A percentile compares a stretch with the other conserved stretches of the same genome.
These are phyloP conservation scores for Dexiosoma caninum DNA, from an alignment of 2,888 invertebrate genomes.

Conservation along the genomic window DNA sequence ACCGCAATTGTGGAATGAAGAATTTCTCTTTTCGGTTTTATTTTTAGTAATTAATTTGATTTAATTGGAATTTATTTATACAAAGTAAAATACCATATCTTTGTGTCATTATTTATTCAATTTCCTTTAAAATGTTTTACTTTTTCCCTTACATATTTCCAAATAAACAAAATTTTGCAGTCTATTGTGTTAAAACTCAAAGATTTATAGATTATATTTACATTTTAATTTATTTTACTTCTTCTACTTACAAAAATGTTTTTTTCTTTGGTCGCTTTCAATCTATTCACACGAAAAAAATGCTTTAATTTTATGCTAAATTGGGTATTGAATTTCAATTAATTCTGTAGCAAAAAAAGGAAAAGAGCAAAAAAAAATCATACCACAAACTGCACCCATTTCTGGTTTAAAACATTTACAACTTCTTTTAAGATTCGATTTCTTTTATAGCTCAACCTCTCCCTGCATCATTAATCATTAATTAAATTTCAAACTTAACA, in stretches of 20 bases:
- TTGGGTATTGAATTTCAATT: conserved; percentile 38
- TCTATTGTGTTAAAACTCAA: not conserved
- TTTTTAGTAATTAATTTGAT: too few species aligned
- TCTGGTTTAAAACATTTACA: conserved; percentile 50
- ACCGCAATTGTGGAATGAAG: too few species aligned
- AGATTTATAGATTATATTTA: conserved; percentile 18
- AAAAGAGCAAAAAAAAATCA: not conserved
- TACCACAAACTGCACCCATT: conserved; percentile 50
- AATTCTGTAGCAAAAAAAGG: not conserved
- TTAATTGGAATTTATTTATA: too few species aligned
- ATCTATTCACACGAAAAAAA: too few species aligned
- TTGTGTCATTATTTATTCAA: not conserved
- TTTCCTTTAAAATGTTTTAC: not conserved
- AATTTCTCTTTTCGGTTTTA: too few species aligned
- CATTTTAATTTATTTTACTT: conserved; percentile 15
- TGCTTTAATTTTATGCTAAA: conserved; percentile 22
- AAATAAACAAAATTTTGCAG: not conserved
- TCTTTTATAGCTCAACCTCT: conserved; percentile 37
- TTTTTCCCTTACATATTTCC: not conserved
- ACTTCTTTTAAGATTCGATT: conserved; percentile 44
- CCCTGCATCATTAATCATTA: conserved; percentile 61
- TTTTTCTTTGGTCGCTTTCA: not conserved
- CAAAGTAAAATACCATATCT: too few species aligned
- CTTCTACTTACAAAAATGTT: not conserved
- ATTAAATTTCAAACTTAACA: conserved; percentile 45